Base-by-base conservation (phyloP, 1,140 invertebrate genomes). In the Danaus plexippus region DNA sequence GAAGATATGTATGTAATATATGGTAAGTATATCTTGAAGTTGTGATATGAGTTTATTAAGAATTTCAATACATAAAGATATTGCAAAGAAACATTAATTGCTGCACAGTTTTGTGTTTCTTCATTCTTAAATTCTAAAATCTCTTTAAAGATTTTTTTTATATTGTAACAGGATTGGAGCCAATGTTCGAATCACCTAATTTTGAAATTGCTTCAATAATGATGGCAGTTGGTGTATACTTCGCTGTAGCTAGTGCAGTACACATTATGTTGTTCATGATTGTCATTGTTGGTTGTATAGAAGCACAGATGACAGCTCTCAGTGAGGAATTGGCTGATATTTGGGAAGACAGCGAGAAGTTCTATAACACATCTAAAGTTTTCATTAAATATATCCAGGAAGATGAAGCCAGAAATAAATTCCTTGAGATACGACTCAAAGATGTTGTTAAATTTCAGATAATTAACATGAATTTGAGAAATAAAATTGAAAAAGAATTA, bases 131-230 rank as follows among this genome's bases (percentile, higher is more conserved):
- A 22, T 2, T 22, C 18, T 22, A 2, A 22, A 22, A 22, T 2
- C 18, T 22, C 2, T 22, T 22, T 6, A 22, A 22, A 22, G 18
- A 22, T 22, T 22, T 2, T 22, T 22, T 2, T 22, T 22, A 22
- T 22, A 22, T 22, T 22, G 2, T 22, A 22, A 22, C 57, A 76
- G 73, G 71, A 10, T 15, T 76, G 6, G 69, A 72, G 11, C 73
- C 74, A 11, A 71, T 63, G 54, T 65, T 52, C n/a, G 61, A 72
- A 48, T 57, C 74, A n/a, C 74, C 74, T 22, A 68, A 74, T 47
- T 77, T 61, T 53, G 63, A 77, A 57, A 64, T 72, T 1, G 54
- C 59, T 0, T 66, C 52, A 13, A 13, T 63, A 13, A n/a, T 67
- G 7, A 22, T 22, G 18, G 18, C 18, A 22, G 18, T 22, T 22